phyloP scores from a whole-genome alignment of 1,140 invertebrate species.

The Lasioglossum baleicum region DNA sequence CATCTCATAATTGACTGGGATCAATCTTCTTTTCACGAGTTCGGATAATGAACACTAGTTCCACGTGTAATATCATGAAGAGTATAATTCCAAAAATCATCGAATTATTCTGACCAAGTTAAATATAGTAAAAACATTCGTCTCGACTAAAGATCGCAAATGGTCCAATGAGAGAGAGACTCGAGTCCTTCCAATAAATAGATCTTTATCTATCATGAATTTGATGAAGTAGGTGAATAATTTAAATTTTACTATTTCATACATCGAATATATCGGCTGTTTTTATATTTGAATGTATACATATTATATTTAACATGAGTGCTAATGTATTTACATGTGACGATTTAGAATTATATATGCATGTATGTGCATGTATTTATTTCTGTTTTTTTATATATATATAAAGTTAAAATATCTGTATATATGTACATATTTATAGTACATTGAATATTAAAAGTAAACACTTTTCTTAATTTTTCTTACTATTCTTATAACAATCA shows the following conservation, averaged over 20 bases:
- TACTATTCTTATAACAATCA: constrained; percentile 1
- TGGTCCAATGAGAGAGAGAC: background rate
- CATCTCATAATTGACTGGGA: constrained; percentile 25
- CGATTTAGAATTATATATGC: background rate
- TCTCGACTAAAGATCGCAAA: background rate
- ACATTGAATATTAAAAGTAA: constrained; percentile 9
- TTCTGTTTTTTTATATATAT: constrained; percentile 23
- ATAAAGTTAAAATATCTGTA: background rate
- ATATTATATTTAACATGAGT: background rate
- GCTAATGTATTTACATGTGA: background rate
- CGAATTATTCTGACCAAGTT: constrained; percentile 3
- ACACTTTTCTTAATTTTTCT: constrained; percentile 8
- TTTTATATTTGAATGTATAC: constrained; percentile 12
- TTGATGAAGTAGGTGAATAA: background rate
- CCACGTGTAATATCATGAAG: background rate
- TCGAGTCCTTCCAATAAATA: constrained; percentile 24
- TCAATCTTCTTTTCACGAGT: constrained; percentile 15
- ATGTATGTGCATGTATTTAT: constrained; percentile 19
- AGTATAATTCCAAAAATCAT: background rate
- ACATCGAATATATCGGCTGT: constrained; percentile 20
- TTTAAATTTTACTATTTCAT: constrained; percentile 7
- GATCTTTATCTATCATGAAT: background rate
- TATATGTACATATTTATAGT: constrained; percentile 16
- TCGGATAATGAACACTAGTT: background rate
- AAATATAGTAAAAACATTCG: background rate